These are phyloP conservation scores for Hemibagrus wyckioides DNA, from an alignment of 2,113 vertebrate species.

Conservation along the genomic window DNA sequence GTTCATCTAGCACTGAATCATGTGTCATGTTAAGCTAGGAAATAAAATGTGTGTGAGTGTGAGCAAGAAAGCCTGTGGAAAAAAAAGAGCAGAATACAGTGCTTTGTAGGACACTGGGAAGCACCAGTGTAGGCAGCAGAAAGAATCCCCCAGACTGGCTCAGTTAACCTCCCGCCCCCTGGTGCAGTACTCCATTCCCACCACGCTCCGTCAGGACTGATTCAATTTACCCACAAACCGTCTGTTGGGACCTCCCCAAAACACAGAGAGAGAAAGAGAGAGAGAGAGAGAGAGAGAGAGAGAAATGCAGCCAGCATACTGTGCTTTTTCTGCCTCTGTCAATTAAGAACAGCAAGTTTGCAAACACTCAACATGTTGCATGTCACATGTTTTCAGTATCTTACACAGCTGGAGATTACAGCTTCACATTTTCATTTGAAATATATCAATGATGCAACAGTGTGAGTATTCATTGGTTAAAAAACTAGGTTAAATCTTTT, in stretches of 20 bases:
- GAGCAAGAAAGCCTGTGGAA: slow-evolving; percentile 8
- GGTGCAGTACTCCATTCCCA: slow-evolving; percentile 49
- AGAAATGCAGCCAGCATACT: slow-evolving; percentile 10
- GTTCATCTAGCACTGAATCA: slow-evolving; percentile 26
- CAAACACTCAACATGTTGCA: not conserved
- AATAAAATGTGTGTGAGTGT: slow-evolving; percentile 15
- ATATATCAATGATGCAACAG: not conserved
- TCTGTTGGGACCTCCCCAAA: slow-evolving; percentile 46
- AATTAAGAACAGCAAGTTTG: not conserved
- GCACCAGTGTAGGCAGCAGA: slow-evolving; percentile 38
- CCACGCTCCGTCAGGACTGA: slow-evolving; percentile 53
- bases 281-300: not conserved
- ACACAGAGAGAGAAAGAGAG: not conserved
- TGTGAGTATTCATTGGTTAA: not conserved
- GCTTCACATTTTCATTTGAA: not conserved
- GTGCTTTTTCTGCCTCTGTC: not conserved
- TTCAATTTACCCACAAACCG: slow-evolving; percentile 59
- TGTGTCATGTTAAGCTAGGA: slow-evolving; percentile 17
- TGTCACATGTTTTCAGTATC: not conserved
- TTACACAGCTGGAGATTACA: not conserved
- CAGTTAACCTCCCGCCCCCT: slow-evolving; percentile 59
- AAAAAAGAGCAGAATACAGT: slow-evolving; percentile 8
- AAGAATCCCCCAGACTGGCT: slow-evolving; percentile 60
- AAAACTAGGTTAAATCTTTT: not conserved
- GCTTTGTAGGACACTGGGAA: slow-evolving; percentile 40